A percentile compares a stretch with the other conserved stretches of the same genome.
Conservation (phyloP, 1,140 invertebrate genomes). For the Nautilus pompilius region DNA sequence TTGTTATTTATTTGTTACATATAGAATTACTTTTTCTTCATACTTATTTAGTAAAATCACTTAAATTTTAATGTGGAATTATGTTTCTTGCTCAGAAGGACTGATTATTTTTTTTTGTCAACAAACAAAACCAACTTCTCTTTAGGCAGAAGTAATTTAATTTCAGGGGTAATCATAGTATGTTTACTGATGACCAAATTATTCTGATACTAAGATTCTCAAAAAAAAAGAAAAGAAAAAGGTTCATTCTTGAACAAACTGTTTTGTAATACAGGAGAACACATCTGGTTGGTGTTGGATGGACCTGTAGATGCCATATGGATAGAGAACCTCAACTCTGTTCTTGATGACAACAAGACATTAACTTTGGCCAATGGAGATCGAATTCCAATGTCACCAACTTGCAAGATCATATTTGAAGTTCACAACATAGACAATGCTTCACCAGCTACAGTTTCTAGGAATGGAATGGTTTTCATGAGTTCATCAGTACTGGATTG, state of each 20-base stretch:
- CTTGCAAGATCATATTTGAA: conserved; percentile 55
- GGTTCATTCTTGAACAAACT: not conserved
- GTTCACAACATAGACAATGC: conserved; percentile 57
- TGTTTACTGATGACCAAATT: too few species aligned
- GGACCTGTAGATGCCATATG: conserved; percentile 56
- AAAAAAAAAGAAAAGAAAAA: too few species aligned
- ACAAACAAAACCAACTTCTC: too few species aligned
- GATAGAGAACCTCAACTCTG: conserved; percentile 57
- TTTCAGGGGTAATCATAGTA: too few species aligned
- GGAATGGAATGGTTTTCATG: conserved; percentile 56
- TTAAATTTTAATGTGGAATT: too few species aligned
- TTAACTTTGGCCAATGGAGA: conserved; percentile 55
- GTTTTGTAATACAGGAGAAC: conserved; percentile 37
- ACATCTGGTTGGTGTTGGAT: conserved; percentile 57
- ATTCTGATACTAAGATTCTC: too few species aligned
- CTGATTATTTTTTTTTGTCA: too few species aligned
- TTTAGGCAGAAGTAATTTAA: too few species aligned
- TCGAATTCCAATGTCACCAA: conserved; percentile 54
- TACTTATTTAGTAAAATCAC: too few species aligned
- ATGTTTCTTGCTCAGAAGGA: too few species aligned
- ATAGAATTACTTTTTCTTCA: too few species aligned
- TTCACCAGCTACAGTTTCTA: conserved; percentile 54
- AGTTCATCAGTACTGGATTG: conserved; percentile 50
- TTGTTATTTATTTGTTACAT: too few species aligned
- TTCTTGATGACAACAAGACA: conserved; percentile 56